Conservation (phyloP, 2,113 vertebrate genomes). For the Bufo gargarizans region DNA sequence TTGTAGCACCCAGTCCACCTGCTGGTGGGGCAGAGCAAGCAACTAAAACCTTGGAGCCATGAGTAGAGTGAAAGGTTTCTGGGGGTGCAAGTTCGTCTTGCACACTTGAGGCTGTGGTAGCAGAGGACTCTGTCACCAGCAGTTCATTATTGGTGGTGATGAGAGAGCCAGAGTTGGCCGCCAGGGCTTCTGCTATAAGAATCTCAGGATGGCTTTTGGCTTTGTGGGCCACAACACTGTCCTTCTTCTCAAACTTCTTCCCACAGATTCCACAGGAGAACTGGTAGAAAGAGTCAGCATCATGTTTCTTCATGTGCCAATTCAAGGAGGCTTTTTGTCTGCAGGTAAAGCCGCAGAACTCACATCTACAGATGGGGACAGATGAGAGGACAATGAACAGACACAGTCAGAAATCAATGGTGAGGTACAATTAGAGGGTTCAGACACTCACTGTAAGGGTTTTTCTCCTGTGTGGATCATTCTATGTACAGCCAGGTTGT, state of each 20-base stretch:
- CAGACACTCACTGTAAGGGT: constrained; percentile 89
- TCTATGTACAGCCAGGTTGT: constrained; percentile 95
- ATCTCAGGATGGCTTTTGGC: constrained; percentile 97
- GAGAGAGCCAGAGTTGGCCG: constrained; percentile 91
- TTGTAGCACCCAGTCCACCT: constrained; percentile 78
- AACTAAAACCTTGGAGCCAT: constrained; percentile 76
- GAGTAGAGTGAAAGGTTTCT: constrained; percentile 64
- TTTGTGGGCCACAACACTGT: constrained; percentile 97
- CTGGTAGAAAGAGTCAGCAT: constrained; percentile 95
- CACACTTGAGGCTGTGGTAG: constrained; percentile 68
- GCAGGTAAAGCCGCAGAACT: constrained; percentile 98
- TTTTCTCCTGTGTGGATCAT: constrained; percentile 99
- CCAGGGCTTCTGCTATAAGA: constrained; percentile 94
- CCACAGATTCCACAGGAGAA: constrained; percentile 98
- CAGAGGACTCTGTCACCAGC: constrained; percentile 69
- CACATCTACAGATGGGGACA: constrained; percentile 77
- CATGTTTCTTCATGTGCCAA: constrained; percentile 99
- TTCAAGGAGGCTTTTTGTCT: constrained; percentile 98
- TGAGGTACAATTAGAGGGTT: not conserved
- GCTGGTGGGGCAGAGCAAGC: constrained; percentile 66
- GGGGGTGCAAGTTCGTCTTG: constrained; percentile 26
- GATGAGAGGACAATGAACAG: not conserved
- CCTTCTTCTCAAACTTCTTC: constrained; percentile 99
- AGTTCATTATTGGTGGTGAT: constrained; percentile 76
- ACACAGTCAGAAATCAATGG: not conserved